Base-by-base conservation (phyloP, 2,797 vertebrate species). In the Oophaga sylvatica region DNA sequence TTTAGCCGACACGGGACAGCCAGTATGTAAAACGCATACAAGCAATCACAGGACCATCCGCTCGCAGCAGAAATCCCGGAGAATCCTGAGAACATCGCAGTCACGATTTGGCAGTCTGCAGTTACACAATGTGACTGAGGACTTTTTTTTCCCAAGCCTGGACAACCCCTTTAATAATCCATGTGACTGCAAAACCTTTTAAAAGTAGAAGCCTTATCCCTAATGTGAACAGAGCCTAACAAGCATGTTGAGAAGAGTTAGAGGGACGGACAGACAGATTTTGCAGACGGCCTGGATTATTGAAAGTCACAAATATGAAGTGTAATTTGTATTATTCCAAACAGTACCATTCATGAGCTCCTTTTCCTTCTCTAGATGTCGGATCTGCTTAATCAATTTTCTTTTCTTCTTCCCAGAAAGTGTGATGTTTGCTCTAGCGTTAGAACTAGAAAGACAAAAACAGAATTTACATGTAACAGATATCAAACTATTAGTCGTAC, bases 391-490 rank as follows among this genome's bases (percentile, higher is more conserved):
- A 1, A 97, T 90, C 87, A 97, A 91, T 81, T 97, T 97, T 19
- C 93, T 90, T 26, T 89, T 96, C 91, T 97, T 98, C 93, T 98
- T 97, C 26, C 96, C 97, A 0, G 96, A 97, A 10, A 98, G 93
- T 0, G 96, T 96, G 90, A 97, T 96, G 92, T 97, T 97, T 1
- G 96, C 95, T 63, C 96, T 91, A 0, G 95, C 77, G 26, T 95
- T 97, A 73, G 96, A 95, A 59, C 96, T 97, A 75, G 12, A 31
- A 75, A 83, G 7, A 41, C 26, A 86, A 68, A 56, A 19, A 45
- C 2, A 80, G 56, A 70, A 17, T 16, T 29, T 29, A 67, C 65
- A 31, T 3, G 3, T 68, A 68, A 31, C 15, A 68, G 29, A 68
- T 26, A 67, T 67, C 11, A n/a, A 11, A n/a, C 26, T 5, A 4